Base-by-base conservation (phyloP, 2,797 vertebrate genomes). In the Poeciliopsis turneri region DNA sequence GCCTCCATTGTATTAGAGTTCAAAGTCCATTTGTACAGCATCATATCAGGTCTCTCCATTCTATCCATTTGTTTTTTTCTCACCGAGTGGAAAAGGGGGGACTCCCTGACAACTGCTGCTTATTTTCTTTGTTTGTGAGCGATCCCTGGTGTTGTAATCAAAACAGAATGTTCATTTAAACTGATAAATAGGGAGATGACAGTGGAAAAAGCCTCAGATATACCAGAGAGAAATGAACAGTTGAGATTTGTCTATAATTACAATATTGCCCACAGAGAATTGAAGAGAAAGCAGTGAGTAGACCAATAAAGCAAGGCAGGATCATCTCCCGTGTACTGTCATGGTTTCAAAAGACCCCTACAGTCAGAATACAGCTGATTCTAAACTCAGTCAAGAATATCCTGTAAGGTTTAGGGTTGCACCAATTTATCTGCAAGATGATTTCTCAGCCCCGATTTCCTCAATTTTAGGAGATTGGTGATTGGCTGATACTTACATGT, bases 181-280 rank as follows among this genome's bases (percentile, higher is more conserved):
- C 73, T 89, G 82, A 92, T 92, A 89, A 91, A 91, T 85, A 82
- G 72, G 81, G 75, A 68, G 49, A 84, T 86, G 87, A 90, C 89
- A 92, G 85, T 87, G 82, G 59, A 87, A 85, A 76, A 69, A 92
- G 89, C 89, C 86, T 59, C 76, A 83, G 78, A 86, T 90, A 85
- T 80, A 83, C 86, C 78, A 75, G 85, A 89, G 53, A 84, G 81
- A 92, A 92, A 93, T 82, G 84, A 95, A 92, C 80, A 82, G 82
- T 82, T 89, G 87, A 91, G 91, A 95, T 91, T 94, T 94, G 91
- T 92, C 87, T 87, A 77, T 92, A 93, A 95, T 95, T 94, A 94
- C 78, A 66, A 82, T 82, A 86, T 78, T 84, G 89, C 91, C 94
- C 81, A 76, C 80, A 88, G 92, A 91, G 90, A 90, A 88, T 89